Evolutionary conservation across 2,797 vertebrate genomes (phyloP).

Genomic region (Sebastes jordani): DNA sequence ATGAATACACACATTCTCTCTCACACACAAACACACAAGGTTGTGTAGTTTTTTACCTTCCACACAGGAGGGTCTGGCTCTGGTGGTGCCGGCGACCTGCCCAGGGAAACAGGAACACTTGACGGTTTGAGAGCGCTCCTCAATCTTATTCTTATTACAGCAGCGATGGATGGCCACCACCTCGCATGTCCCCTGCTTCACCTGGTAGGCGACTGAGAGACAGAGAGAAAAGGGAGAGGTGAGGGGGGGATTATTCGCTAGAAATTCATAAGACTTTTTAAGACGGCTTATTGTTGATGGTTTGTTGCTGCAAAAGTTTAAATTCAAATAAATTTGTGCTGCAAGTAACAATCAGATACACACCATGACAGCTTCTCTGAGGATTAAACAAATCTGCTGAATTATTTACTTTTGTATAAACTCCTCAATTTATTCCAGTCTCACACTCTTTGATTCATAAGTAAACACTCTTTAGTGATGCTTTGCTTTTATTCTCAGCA

Average conservation of each 20-base stretch:
- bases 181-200: slow-evolving; percentile 96
- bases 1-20: background rate
- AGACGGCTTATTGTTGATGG: background rate
- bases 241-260: background rate
- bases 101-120: slow-evolving; percentile 98
- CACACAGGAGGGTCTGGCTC: slow-evolving; percentile 93
- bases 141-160: slow-evolving; percentile 97
- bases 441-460: slow-evolving; percentile 51
- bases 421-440: slow-evolving; percentile 50
- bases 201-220: slow-evolving; percentile 89
- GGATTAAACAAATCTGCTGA: slow-evolving; percentile 52
- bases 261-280: slow-evolving; percentile 16
- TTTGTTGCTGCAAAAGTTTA: slow-evolving; percentile 33
- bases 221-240: background rate
- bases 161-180: slow-evolving; percentile 95
- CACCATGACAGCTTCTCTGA: slow-evolving; percentile 17
- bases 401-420: slow-evolving; percentile 61
- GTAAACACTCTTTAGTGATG: slow-evolving; percentile 58
- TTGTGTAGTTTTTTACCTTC: slow-evolving; percentile 87
- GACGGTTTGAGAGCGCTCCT: slow-evolving; percentile 95
- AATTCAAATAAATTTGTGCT: slow-evolving; percentile 23
- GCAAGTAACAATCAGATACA: slow-evolving; percentile 33
- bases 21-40: background rate
- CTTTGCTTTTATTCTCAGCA: slow-evolving; percentile 58
- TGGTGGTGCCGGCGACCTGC: slow-evolving; percentile 95